Base-by-base conservation (phyloP, 2,113 vertebrate genomes). In the Miniopterus natalensis region DNA sequence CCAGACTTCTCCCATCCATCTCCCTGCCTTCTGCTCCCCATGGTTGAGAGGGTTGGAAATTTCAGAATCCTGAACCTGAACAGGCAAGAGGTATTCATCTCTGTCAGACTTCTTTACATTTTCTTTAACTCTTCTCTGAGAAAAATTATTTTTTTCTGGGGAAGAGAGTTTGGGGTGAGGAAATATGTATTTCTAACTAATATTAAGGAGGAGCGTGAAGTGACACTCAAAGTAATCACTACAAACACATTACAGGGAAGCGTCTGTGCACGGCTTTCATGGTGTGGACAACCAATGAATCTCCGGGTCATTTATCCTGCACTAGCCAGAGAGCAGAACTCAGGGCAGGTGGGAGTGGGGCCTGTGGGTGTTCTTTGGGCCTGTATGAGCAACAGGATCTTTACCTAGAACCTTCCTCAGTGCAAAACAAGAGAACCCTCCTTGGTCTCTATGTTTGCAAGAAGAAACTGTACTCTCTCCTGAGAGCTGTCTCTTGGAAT, bases 121-220 rank as follows among this genome's bases (percentile, higher is more conserved):
- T 88, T 84, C 83, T 45, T 75, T 81, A 57, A 86, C n/a, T 57
- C 63, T 77, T 95, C 65, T 95, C 18, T 51, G 15, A 90, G 66
- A 80, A 93, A 93, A 63, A 49, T 6, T 15, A n/a, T 23, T 51
- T 55, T 80, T 71, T 7, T 49, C 29, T 61, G 27, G 47, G 61
- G 25, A 73, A 75, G 36, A 45, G 25, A n/a, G 8, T 47, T 21
- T 90, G 23, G 20, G 18, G 21, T 79, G 14, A 42, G 27, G 18
- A 81, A 65, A 73, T 27, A 25, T 3, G 21, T 45, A 88, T 75
- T n/a, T 65, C 59, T 77, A 61, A 3, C 29, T 81, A 40, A 36
- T 40, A 61, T 42, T 49, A 55, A 85, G 11, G 14, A 7, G 14
- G 23, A 70, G 11, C 6, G 1, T 10, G 25, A 47, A 71, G 61